Evolutionary conservation across 2,888 invertebrate species (phyloP), one percentile per base, ranked within the genome.

Genomic region (Gryllus longicercus): DNA sequence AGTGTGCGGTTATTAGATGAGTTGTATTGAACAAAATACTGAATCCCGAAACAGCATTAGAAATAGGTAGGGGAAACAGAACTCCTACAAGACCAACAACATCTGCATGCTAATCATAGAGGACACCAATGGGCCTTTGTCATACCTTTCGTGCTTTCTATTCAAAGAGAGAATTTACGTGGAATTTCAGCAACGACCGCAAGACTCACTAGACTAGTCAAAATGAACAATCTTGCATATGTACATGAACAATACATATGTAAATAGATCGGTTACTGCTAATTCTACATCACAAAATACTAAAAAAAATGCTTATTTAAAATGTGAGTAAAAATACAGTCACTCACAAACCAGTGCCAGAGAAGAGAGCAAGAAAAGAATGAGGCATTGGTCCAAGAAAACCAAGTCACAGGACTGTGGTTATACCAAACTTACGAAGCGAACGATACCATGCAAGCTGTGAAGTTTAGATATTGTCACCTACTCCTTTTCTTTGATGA

Each of bases 401-500:
- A 38, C 25, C 63, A 63, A 63, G 63, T n/a, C 8, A 8, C 63
- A 63, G n/a, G n/a, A 63, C 63, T 63, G n/a, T n/a, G 14, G 38
- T 50, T 75, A 23, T 50, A 12, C 14, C n/a, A 11, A 78, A 63
- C 16, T 77, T 74, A 74, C 74, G 79, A 74, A 79, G 21, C 76
- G 12, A 79, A 76, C 21, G 25, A 11, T 50, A 79, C 50, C 51
- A 49, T 76, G 63, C 63, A 63, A 18, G 63, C 63, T 18, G 8
- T 18, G 63, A 18, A 18, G n/a, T 14, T 63, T 63, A 23, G 50
- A n/a, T 25, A 18, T 51, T 75, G 77, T 79, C 80, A 92, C 95
- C 93, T 90, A 97, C 97, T 92, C 93, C 89, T 94, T 93, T 86
- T 98, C 95, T 89, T 98, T 98, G 83, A 96, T 90, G 84, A 99